Evolutionary conservation across 2,888 invertebrate genomes (phyloP), one percentile per base, ranked within the genome.

Genomic region (Aphidoletes aphidimyza): DNA sequence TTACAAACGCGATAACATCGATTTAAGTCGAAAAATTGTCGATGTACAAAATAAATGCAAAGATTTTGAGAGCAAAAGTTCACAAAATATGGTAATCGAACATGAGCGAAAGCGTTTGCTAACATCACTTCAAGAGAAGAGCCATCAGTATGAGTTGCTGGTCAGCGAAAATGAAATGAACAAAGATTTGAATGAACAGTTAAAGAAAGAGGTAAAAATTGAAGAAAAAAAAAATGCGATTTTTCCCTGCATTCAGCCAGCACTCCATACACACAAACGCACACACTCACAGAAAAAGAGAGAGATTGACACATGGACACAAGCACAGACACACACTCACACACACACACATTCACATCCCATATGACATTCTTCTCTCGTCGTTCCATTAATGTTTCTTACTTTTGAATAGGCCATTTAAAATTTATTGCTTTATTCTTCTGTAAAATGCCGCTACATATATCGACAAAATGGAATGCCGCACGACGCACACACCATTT

Each of bases 41-140:
- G 89, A 89, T 47, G 87, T 88, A 0, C 88, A 89, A 69, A 89
- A 88, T 83, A 89, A 88, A 84, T 87, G 90, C 17, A 86, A 86
- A 42, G 89, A 90, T 11, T 86, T 89, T 11, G 89, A 90, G 85
- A 86, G 87, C 8, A 89, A 88, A 85, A 87, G 87, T 1, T 84
- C 88, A 0, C 88, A 89, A 86, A 87, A 86, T 45, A 88, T 87
- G 81, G 87, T 87, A 1, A 85, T 87, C 1, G 93, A 93, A 86
- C 92, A 93, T 83, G 95, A 96, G 88, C 93, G 92, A 85, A 93
- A 92, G 84, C 91, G 94, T 85, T 90, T 95, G 5, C 94, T 93
- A 88, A 92, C 94, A 54, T 91, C 93, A 84, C 90, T 96, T 83
- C 94, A 94, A 54, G 95, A 96, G 87, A 93, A 94, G 86, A 94